Base-by-base conservation (phyloP, 2,113 vertebrate species). In the Origma solitaria region DNA sequence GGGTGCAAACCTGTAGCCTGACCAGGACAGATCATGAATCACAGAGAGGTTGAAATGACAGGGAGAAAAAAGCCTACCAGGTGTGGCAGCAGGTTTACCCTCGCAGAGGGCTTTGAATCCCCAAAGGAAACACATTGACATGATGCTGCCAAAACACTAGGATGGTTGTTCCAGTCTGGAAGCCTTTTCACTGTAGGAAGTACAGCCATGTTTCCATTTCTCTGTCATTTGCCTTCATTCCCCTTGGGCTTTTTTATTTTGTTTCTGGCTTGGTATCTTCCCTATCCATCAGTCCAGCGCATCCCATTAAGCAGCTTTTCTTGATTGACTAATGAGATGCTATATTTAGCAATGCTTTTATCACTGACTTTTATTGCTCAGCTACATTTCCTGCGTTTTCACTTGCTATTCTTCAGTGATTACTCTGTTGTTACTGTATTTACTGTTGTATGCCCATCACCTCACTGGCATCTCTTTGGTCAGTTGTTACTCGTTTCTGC, bases 321-420 rank as follows among this genome's bases (percentile, higher is more conserved):
- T 91, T 94, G 86, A 91, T 49, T 90, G 84, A 95, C 84, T 95
- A 93, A 94, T 80, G 90, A 88, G 70, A 47, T 88, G 70, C 75
- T 96, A 82, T 91, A 92, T 95, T 90, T 92, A 73, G 87, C 62
- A 80, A 15, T 81, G 66, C 73, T 88, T 91, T 88, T 85, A 70
- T 80, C 42, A 5, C 7, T 49, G 5, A 37, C 71, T 82, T 70
- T 86, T 76, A 70, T 66, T 88, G 44, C 89, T 90, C 27, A 30
- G 54, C 78, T 95, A 47, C 30, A 31, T 88, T 76, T 96, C 73
- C 70, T 80, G n/a, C 45, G n/a, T 91, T 95, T 87, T 88, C 25
- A 7, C 45, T 44, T 78, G 42, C 62, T 80, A 8, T 35, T 82
- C 58, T 76, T 60, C 3, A 9, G 54, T 33, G 37, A 33, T 72